These are phyloP conservation scores for Pomatorhinus ruficollis DNA, from an alignment of 2,113 vertebrate species.

Conservation along the genomic window DNA sequence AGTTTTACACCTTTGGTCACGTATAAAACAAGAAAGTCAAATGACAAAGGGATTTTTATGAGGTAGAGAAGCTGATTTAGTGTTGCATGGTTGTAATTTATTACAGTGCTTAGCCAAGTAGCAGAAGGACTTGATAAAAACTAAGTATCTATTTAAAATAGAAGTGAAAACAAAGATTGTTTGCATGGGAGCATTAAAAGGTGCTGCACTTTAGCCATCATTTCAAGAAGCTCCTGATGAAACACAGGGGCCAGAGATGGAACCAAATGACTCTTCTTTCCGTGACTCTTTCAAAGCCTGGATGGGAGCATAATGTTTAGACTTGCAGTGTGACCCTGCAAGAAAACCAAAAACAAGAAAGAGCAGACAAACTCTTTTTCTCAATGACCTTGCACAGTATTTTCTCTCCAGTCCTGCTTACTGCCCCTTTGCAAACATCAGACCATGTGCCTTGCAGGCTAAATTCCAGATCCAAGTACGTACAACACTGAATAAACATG, in stretches of 20 bases:
- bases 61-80: neutral
- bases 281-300: neutral
- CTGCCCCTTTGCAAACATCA: slow-evolving; percentile 63
- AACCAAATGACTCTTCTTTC: neutral
- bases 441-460: slow-evolving; percentile 69
- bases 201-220: neutral
- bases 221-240: neutral
- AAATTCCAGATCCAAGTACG: slow-evolving; percentile 62
- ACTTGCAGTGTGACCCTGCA: fast-evolving
- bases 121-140: neutral
- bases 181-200: neutral
- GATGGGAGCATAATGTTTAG: fast-evolving
- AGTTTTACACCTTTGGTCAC: neutral
- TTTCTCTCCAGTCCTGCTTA: neutral
- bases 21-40: neutral
- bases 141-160: neutral
- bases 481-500: slow-evolving; percentile 71
- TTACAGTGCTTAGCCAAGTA: neutral
- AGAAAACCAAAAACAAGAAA: neutral
- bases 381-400: neutral
- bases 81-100: neutral
- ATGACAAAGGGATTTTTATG: neutral
- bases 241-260: neutral
- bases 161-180: neutral
- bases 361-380: neutral